Evolutionary conservation across 2,113 vertebrate genomes (phyloP).

Genomic region (Amphiprion percula): DNA sequence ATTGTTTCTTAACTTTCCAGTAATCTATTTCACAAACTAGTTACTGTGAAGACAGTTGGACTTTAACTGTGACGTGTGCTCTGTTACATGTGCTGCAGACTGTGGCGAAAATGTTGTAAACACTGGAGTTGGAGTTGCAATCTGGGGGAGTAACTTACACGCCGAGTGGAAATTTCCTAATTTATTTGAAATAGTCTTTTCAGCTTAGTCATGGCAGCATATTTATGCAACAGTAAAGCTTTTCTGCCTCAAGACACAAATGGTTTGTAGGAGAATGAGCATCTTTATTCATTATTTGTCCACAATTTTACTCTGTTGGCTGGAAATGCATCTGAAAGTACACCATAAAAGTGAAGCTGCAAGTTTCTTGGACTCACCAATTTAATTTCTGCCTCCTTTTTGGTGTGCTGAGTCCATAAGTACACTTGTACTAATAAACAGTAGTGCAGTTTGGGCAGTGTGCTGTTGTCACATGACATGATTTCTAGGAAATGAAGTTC

Average conservation of each 20-base stretch:
- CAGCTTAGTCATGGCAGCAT: background rate
- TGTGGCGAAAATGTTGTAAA: too few species aligned
- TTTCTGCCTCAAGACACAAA: background rate
- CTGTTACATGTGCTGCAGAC: too few species aligned
- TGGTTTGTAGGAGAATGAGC: background rate
- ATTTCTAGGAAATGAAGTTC: constrained; percentile 7
- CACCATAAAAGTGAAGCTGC: too few species aligned
- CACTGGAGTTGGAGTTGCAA: too few species aligned
- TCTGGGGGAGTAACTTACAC: too few species aligned
- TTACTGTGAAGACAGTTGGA: too few species aligned
- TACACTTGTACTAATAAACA: constrained; percentile 4
- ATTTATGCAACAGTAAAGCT: background rate
- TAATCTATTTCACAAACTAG: too few species aligned
- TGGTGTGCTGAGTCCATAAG: background rate
- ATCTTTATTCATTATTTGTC: background rate
- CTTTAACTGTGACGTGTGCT: too few species aligned
- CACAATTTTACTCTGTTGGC: background rate
- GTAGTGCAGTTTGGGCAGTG: background rate
- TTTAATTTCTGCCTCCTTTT: background rate
- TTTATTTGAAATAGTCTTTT: background rate
- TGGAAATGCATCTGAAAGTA: too few species aligned
- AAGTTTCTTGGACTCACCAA: background rate
- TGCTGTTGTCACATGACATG: background rate
- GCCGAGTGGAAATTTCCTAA: background rate
- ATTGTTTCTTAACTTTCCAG: too few species aligned